These are phyloP conservation scores for Malurus splendens DNA, from an alignment of 2,797 vertebrate genomes.

Conservation along the genomic window DNA sequence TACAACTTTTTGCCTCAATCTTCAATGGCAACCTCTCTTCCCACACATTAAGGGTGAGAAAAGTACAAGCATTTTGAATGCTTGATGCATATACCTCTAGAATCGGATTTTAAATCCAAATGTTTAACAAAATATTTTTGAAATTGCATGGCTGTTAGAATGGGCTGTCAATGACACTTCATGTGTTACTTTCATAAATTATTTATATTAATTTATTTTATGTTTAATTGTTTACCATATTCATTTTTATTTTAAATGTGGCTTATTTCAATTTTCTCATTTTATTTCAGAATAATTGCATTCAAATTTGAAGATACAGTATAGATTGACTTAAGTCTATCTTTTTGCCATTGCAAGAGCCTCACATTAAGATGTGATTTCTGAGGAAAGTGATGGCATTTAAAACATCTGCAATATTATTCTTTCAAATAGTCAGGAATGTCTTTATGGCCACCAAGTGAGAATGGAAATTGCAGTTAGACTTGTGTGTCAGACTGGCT, in stretches of 20 bases:
- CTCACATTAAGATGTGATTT: not conserved
- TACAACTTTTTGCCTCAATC: not conserved
- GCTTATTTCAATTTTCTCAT: not conserved
- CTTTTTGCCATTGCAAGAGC: not conserved
- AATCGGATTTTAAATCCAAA: not conserved
- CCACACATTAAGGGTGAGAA: not conserved
- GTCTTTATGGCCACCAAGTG: not conserved
- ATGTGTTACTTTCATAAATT: not conserved
- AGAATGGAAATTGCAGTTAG: not conserved
- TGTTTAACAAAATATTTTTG: not conserved
- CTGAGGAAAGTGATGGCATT: not conserved
- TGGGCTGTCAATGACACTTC: not conserved
- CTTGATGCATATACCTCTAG: not conserved
- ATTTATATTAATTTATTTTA: not conserved
- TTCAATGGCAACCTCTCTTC: not conserved
- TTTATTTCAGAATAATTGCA: not conserved
- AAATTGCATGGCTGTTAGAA: not conserved
- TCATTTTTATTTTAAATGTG: not conserved
- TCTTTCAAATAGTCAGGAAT: not conserved
- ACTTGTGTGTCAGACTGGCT: not conserved
- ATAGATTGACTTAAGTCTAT: not conserved
- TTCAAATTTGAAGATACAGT: not conserved
- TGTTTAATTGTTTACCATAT: not conserved
- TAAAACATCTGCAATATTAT: not conserved
- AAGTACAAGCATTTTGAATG: not conserved